phyloP scores from a whole-genome alignment of 2,888 invertebrate genomes.

The Pantelozetes paolii region DNA sequence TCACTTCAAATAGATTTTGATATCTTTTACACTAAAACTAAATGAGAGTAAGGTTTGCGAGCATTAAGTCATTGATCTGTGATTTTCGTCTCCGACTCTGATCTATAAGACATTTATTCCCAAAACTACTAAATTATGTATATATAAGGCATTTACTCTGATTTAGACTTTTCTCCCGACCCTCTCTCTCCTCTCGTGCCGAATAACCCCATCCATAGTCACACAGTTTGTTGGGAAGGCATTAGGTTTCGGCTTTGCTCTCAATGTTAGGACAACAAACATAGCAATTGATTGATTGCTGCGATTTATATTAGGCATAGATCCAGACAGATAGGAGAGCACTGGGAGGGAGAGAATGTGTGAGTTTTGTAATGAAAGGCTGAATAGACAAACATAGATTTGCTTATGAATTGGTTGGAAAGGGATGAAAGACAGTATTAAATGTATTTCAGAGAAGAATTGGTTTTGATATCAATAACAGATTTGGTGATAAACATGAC shows the following conservation, averaged over 20 bases:
- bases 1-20: neutral
- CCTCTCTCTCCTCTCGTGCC: neutral
- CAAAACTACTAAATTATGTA: slow-evolving; percentile 31
- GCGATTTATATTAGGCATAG: slow-evolving; percentile 28
- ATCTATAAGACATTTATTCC: slow-evolving; percentile 17
- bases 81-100: neutral
- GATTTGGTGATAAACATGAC: slow-evolving; percentile 27
- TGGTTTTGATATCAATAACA: slow-evolving; percentile 17
- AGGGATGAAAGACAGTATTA: slow-evolving; percentile 12
- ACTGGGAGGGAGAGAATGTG: neutral
- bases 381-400: neutral
- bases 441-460: slow-evolving; percentile 6
- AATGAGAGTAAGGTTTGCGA: slow-evolving; percentile 3
- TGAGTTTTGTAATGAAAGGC: neutral
- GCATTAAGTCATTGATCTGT: slow-evolving; percentile 10
- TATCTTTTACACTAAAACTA: neutral
- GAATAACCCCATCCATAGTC: slow-evolving; percentile 15
- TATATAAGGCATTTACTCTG: slow-evolving; percentile 20
- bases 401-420: neutral
- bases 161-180: neutral
- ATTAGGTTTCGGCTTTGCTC: slow-evolving; percentile 3
- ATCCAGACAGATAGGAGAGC: neutral
- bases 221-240: neutral
- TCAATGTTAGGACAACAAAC: slow-evolving; percentile 11
- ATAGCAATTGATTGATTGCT: slow-evolving; percentile 23